phyloP scores from a whole-genome alignment of 2,797 vertebrate species.

The Enteromius argenteus region DNA sequence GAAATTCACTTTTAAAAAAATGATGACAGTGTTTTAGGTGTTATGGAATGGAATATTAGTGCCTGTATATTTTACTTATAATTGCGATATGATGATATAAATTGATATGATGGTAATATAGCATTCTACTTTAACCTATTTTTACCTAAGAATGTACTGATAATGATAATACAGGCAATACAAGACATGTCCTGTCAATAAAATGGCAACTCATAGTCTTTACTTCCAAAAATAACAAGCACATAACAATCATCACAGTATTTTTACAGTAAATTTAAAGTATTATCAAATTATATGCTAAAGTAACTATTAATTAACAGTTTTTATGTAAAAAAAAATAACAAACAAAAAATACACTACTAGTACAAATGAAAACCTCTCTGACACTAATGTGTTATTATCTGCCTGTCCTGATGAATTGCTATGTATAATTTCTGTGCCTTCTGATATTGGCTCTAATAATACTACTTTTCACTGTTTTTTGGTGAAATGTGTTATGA shows the following conservation, averaged over 20 bases:
- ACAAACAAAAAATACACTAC: background rate
- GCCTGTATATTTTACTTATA: background rate
- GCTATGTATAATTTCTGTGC: background rate
- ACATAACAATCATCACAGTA: background rate
- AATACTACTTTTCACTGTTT: slow-evolving; percentile 36
- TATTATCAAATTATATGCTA: background rate
- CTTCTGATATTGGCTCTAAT: background rate
- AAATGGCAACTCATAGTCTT: background rate
- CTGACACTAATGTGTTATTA: slow-evolving; percentile 4
- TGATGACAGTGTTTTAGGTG: background rate
- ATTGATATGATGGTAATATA: background rate
- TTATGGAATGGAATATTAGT: background rate
- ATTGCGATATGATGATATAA: background rate
- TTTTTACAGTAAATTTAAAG: background rate
- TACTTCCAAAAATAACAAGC: background rate
- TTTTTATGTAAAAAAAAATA: background rate
- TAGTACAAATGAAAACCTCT: background rate
- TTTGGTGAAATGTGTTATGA: background rate
- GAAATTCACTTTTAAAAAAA: background rate
- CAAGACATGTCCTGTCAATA: background rate
- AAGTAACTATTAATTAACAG: background rate
- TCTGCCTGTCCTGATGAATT: slow-evolving; percentile 9
- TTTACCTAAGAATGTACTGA: background rate
- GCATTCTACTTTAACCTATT: background rate
- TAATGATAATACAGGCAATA: background rate